phyloP scores from a whole-genome alignment of 2,113 vertebrate species.

The Romanogobio albipinnatus region DNA sequence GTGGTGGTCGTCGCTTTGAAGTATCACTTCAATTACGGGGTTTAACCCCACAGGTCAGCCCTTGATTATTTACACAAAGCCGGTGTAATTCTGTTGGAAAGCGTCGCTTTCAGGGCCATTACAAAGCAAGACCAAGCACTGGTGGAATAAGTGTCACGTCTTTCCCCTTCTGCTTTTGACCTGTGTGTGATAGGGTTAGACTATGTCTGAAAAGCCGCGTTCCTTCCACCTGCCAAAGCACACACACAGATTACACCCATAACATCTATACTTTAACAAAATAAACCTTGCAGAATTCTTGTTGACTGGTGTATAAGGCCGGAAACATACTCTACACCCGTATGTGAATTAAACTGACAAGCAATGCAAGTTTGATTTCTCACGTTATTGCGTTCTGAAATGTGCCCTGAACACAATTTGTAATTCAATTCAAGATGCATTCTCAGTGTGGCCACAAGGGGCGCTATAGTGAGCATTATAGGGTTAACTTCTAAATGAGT shows the following conservation, averaged over 20 bases:
- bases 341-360: neutral
- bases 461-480: neutral
- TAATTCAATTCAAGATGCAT: neutral
- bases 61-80: conserved; percentile 99
- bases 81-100: conserved; percentile 91
- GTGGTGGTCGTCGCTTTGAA: conserved; percentile 96
- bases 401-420: neutral
- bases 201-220: conserved; percentile 74
- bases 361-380: neutral
- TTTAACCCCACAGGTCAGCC: conserved; percentile 97
- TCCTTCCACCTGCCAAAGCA: conserved; percentile 64
- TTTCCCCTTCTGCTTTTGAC: conserved; percentile 82
- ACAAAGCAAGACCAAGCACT: conserved; percentile 80
- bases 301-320: neutral
- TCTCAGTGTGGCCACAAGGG: neutral
- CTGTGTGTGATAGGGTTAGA: conserved; percentile 89
- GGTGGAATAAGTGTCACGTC: conserved; percentile 85
- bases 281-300: conserved; percentile 1
- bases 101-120: conserved; percentile 85
- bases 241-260: conserved; percentile 21
- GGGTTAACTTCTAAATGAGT: neutral
- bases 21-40: conserved; percentile 98
- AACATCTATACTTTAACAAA: conserved; percentile 29
- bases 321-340: neutral
- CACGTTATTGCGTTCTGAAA: neutral